phyloP scores from a whole-genome alignment of 2,888 invertebrate genomes.

The Lithosia quadra region DNA sequence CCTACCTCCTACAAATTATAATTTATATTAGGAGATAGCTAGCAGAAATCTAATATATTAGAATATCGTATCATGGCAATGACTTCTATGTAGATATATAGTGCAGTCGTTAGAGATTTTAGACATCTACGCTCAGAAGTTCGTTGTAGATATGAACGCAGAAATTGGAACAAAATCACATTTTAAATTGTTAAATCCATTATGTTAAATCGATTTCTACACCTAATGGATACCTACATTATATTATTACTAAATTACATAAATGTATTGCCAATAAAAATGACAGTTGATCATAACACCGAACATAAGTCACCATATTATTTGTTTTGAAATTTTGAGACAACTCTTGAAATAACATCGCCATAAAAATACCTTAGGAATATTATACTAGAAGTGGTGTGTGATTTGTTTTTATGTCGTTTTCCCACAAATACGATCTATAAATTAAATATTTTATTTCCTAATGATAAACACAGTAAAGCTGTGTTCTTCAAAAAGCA shows the following conservation, averaged over 20 bases:
- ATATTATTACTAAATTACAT: too few relatives aligned
- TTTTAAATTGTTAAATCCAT: too few relatives aligned
- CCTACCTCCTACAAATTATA: too few relatives aligned
- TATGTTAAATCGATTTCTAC: background rate
- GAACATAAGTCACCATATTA: too few relatives aligned
- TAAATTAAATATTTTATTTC: background rate
- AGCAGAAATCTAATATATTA: background rate
- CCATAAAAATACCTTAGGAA: background rate
- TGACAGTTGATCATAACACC: slow-evolving; percentile 4
- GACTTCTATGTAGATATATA: too few relatives aligned
- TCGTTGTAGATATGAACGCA: too few relatives aligned
- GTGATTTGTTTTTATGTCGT: background rate
- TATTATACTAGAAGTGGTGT: background rate
- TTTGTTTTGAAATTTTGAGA: background rate
- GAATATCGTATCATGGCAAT: background rate
- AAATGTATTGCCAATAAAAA: background rate
- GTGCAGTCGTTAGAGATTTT: too few relatives aligned
- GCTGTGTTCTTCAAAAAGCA: background rate
- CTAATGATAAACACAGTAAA: background rate
- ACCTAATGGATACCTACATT: background rate
- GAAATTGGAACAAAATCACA: too few relatives aligned
- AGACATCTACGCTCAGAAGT: too few relatives aligned
- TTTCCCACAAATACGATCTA: background rate
- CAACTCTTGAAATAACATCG: background rate
- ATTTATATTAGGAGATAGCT: background rate